phyloP scores from a whole-genome alignment of 2,113 vertebrate species.

The Platysternon megacephalum region DNA sequence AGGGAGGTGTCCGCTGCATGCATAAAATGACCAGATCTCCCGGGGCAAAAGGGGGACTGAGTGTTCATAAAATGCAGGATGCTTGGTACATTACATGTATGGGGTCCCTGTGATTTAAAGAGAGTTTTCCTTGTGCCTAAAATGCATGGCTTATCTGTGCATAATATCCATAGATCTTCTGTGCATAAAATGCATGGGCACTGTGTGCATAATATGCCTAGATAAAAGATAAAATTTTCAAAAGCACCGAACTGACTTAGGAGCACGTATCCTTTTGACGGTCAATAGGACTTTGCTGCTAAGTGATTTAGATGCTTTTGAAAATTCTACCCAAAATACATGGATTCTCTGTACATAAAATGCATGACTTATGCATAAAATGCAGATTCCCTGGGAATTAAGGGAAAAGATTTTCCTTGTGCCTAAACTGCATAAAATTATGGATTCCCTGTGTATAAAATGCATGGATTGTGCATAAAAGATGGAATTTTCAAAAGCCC shows the following conservation, averaged over 20 bases:
- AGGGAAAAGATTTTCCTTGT: not conserved
- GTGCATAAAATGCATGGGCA: not conserved
- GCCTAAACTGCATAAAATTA: not conserved
- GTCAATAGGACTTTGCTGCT: not conserved
- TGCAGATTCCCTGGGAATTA: not conserved
- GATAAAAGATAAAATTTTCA: not conserved
- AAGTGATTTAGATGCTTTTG: too few species aligned
- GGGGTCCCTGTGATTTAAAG: not conserved
- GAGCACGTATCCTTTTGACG: not conserved
- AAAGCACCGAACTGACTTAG: not conserved
- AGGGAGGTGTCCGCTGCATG: not conserved
- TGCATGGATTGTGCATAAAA: not conserved
- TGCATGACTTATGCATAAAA: not conserved
- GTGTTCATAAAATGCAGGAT: not conserved
- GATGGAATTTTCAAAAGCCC: not conserved
- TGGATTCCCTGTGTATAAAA: not conserved
- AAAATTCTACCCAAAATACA: too few species aligned
- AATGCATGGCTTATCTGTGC: not conserved
- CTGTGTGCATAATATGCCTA: too few species aligned
- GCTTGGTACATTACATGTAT: not conserved
- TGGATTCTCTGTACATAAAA: not conserved
- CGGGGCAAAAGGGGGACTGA: not conserved
- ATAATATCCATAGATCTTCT: too few species aligned
- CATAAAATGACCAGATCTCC: not conserved
- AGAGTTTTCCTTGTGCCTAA: not conserved